Evolutionary conservation across 2,113 vertebrate species (phyloP), one percentile per base, ranked within the genome.

Genomic region (Gambusia holbrooki): DNA sequence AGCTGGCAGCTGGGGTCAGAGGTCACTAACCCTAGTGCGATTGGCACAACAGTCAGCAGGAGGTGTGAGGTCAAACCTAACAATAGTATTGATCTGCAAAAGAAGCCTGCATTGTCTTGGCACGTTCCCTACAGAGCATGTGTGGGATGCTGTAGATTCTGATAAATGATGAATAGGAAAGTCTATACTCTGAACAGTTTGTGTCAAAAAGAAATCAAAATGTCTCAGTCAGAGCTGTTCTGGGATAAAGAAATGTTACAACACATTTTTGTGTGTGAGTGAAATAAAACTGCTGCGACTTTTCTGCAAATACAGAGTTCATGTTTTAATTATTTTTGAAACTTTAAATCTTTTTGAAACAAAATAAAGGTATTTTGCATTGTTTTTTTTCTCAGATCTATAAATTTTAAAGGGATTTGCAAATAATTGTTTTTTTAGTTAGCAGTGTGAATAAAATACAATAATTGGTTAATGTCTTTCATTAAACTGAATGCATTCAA

Each of bases 21-120:
- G 79, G 83, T 81, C 82, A 72, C 63, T 58, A 29, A 75, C 73
- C 87, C 78, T 64, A 58, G 70, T 74, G 78, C 65, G 79, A 74
- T 65, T 28, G 40, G 67, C 74, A 82, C 71, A 89, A 84, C 87
- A 84, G 80, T 81, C 77, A 74, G 86, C 80, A 74, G 82, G 87
- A 88, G 84, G 85, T 73, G 48, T 69, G 19, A 74, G 87, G 82
- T 90, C 84, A n/a, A 35, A 78, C 71, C 27, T 19, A 85, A 92
- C 89, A 91, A 90, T 89, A 66, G 74, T 89, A 90, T 89, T 86
- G 86, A 93, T 90, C 69, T 78, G 79, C 48, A 81, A 86, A 88
- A 87, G 77, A 84, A 77, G 84, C 70, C 76, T 76, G 37, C 35
- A 88, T 92, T 92, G 90, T 93, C 74, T 67, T 63, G 89, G 80